Evolutionary conservation across 2,113 vertebrate genomes (phyloP).

Genomic region (Gnathochromis pfefferi): DNA sequence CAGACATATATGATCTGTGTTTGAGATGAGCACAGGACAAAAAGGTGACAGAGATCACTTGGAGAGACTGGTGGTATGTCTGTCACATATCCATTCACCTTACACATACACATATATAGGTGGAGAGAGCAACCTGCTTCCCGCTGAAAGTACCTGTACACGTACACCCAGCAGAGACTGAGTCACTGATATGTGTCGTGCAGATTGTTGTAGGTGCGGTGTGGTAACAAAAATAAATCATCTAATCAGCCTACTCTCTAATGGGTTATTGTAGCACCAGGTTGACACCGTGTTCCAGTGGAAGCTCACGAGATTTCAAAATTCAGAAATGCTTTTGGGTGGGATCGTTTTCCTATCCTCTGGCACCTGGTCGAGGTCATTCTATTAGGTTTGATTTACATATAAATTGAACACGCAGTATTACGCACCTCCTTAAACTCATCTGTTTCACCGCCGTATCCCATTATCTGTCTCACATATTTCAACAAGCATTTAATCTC

Average conservation of each 20-base stretch:
- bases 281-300: slow-evolving; percentile 15
- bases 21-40: background rate
- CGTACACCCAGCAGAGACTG: background rate
- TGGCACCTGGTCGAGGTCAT: slow-evolving; percentile 59
- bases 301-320: slow-evolving; percentile 50
- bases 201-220: background rate
- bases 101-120: background rate
- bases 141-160: background rate
- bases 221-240: slow-evolving; percentile 22
- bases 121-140: slow-evolving; percentile 6
- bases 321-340: slow-evolving; percentile 34
- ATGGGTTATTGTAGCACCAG: slow-evolving; percentile 41
- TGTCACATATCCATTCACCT: slow-evolving; percentile 24
- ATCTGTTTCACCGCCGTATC: slow-evolving; percentile 53
- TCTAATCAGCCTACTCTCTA: slow-evolving; percentile 46
- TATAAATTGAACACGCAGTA: slow-evolving; percentile 66
- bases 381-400: slow-evolving; percentile 66
- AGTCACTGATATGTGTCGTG: background rate
- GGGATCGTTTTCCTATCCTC: slow-evolving; percentile 50
- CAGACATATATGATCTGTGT: slow-evolving; percentile 2
- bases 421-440: slow-evolving; percentile 54
- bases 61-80: slow-evolving; percentile 4
- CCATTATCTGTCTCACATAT: slow-evolving; percentile 58
- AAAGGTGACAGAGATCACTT: slow-evolving; percentile 13
- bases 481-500: slow-evolving; percentile 61